Evolutionary conservation across 2,797 vertebrate species (phyloP), one percentile per base, ranked within the genome.

Genomic region (Coregonus ussuriensis): DNA sequence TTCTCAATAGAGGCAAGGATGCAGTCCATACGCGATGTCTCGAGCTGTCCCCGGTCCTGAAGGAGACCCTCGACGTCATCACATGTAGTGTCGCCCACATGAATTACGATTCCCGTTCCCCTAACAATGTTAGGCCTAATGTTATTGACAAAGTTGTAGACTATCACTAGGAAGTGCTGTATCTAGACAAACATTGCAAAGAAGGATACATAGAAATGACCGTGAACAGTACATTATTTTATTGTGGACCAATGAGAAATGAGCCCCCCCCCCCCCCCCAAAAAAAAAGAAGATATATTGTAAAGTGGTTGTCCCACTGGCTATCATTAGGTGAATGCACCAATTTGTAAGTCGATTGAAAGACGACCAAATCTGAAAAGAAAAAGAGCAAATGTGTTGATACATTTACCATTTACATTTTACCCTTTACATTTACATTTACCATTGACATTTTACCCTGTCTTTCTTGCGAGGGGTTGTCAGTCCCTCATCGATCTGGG

Each of bases 31-130:
- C 4, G 4, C 1, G 29, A 35, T 54, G 15, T 68, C 63, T 73
- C 73, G 76, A 78, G 80, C 91, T 93, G 87, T 93, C 92, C 90
- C 69, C 90, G 88, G 90, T 92, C 81, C 92, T 92, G 92, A 93
- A 92, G 83, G 76, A n/a, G 76, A 82, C 83, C 81, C 81, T 78
- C 41, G 59, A 72, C 71, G 81, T 59, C 72, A 31, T 18, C 25
- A 15, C 14, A 62, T 47, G 25, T 29, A 21, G n/a, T 54, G 56
- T 56, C 2, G 31, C 16, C 9, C 41, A 47, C 41, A 3, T 47
- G 11, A 47, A 47, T 47, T 47, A 59, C 56, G 56, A 18, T 21
- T 59, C 2, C 59, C 21, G 7, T 63, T 63, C 21, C 9, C 59
- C 7, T 25, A 63, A 63, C 59, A 63, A 63, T 63, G 21, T 63